Percentiles rank a stretch among this genome's conserved stretches.
Evolutionary conservation across 1,140 invertebrate genomes (phyloP).

Genomic region (Heliconius hewitsoni): DNA sequence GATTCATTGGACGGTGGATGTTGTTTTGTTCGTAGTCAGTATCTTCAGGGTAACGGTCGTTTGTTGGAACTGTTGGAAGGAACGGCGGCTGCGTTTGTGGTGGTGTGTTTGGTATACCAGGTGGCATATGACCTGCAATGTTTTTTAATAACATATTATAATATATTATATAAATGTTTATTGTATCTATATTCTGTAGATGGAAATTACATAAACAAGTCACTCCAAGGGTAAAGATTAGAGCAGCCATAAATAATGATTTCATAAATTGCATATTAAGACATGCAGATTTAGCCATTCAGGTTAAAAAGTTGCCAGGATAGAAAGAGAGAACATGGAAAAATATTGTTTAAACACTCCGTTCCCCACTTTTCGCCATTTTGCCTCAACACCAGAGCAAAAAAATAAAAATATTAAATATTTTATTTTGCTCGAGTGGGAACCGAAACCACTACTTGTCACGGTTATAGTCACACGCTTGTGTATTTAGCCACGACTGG

Average conservation of each 20-base stretch:
- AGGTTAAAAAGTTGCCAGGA: neutral
- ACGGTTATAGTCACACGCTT: too few relatives aligned
- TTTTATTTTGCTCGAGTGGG: too few relatives aligned
- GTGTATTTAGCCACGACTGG: too few relatives aligned
- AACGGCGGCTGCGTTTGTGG: constrained; percentile 53
- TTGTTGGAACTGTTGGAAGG: constrained; percentile 68
- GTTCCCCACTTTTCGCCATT: too few relatives aligned
- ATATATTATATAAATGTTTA: neutral
- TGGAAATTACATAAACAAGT: neutral
- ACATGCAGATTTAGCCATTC: neutral
- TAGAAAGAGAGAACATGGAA: too few relatives aligned
- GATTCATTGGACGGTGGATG: constrained; percentile 57
- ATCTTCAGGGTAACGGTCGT: constrained; percentile 60
- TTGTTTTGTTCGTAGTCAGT: constrained; percentile 66
- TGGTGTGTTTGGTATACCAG: constrained; percentile 46
- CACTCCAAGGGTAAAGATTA: too few relatives aligned
- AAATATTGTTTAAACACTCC: too few relatives aligned
- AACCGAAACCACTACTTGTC: too few relatives aligned
- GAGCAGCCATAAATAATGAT: too few relatives aligned
- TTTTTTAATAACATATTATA: constrained; percentile 1
- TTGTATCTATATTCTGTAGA: neutral
- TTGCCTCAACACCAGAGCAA: too few relatives aligned
- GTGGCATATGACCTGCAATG: constrained; percentile 55
- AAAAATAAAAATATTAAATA: too few relatives aligned
- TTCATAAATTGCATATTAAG: too few relatives aligned